Percentiles rank a stretch among this genome's conserved stretches.
Evolutionary conservation across 2,113 vertebrate species (phyloP).

Genomic region (Pseudorasbora parva): DNA sequence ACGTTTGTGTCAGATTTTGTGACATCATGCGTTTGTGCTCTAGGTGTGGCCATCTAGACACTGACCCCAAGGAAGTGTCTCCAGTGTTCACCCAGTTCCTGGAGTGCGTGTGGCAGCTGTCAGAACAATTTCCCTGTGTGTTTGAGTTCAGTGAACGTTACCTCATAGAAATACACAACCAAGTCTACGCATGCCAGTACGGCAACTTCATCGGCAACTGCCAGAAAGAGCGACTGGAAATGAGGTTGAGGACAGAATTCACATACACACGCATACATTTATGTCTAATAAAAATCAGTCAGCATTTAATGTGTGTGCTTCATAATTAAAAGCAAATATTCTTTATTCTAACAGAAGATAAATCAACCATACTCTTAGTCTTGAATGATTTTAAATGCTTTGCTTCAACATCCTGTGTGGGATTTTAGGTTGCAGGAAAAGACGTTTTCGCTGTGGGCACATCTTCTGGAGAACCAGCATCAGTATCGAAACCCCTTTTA

Average conservation of each 20-base stretch:
- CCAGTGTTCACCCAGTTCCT: constrained; percentile 86
- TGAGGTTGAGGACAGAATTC: constrained; percentile 74
- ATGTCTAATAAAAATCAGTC: not conserved
- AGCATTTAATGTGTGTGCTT: not conserved
- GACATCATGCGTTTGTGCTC: constrained; percentile 23
- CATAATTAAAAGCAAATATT: not conserved
- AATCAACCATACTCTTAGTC: not conserved
- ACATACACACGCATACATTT: not conserved
- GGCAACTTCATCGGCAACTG: constrained; percentile 87
- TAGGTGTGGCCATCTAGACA: constrained; percentile 81
- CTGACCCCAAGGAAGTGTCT: constrained; percentile 81
- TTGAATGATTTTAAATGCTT: not conserved
- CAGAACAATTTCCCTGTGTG: constrained; percentile 81
- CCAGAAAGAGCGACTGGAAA: constrained; percentile 77
- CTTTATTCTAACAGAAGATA: not conserved
- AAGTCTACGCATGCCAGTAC: constrained; percentile 83
- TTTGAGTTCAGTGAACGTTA: constrained; percentile 82
- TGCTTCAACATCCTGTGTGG: constrained; percentile 5
- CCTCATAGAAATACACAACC: constrained; percentile 81
- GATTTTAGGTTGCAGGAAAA: constrained; percentile 77
- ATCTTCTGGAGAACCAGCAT: constrained; percentile 77
- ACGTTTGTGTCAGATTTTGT: not conserved
- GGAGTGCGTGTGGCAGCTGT: constrained; percentile 84
- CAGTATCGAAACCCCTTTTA: constrained; percentile 81
- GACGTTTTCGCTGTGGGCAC: constrained; percentile 83